phyloP scores from a whole-genome alignment of 2,113 vertebrate genomes.

The Pachypanchax playfairii region DNA sequence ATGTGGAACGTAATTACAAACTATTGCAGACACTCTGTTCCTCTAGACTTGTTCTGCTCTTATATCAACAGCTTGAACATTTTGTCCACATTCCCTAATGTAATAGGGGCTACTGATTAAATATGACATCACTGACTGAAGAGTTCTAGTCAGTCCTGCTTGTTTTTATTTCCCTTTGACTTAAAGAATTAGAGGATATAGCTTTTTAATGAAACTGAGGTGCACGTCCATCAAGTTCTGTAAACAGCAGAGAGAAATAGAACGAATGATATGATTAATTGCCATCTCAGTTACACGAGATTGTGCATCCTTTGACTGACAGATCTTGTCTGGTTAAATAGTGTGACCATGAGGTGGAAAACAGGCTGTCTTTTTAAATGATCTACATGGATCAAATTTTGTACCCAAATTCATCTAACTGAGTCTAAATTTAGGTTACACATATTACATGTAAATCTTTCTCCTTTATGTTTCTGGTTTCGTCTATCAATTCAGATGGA shows the following conservation, averaged over 20 bases:
- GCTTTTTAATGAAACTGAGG: conserved; percentile 45
- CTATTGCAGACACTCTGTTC: conserved; percentile 6
- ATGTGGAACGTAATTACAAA: conserved; percentile 15
- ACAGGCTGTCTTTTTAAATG: neutral
- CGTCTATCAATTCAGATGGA: neutral
- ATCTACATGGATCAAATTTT: too few species aligned
- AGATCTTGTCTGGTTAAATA: neutral
- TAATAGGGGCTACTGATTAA: conserved; percentile 23
- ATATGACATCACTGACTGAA: conserved; percentile 25
- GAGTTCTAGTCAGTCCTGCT: conserved; percentile 1
- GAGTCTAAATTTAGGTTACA: too few species aligned
- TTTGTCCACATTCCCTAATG: conserved; percentile 9
- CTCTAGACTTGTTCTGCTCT: neutral
- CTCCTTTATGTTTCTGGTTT: neutral
- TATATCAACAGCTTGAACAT: conserved; percentile 10
- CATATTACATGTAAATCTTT: neutral
- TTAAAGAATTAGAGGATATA: conserved; percentile 27
- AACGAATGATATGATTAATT: conserved; percentile 51
- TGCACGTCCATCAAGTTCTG: conserved; percentile 31
- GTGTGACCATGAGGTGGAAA: neutral
- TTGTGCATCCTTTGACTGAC: conserved; percentile 1
- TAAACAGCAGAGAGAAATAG: conserved; percentile 16
- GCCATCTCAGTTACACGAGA: conserved; percentile 23
- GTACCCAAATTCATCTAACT: too few species aligned
- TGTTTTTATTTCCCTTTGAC: conserved; percentile 24